These are phyloP conservation scores for Luidia sarsii DNA, from an alignment of 53 echinoderm and acorn worm genomes.

Conservation along the genomic window DNA sequence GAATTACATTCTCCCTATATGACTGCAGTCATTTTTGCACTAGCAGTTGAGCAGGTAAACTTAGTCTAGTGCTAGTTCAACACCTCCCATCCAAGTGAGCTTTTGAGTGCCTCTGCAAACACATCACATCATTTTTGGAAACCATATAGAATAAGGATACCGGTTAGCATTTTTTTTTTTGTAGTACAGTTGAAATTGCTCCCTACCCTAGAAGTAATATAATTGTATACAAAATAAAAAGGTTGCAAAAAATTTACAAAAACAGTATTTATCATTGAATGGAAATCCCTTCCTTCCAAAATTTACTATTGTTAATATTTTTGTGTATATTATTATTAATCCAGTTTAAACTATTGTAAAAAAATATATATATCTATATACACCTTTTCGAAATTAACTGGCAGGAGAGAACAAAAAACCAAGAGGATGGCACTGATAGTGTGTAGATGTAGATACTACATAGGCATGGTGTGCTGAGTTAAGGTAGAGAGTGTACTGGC, in stretches of 20 bases:
- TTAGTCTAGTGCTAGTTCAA: background rate
- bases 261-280: conserved; percentile 50
- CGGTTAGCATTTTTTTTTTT: background rate
- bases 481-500: too few species aligned
- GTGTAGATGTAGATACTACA: background rate
- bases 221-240: conserved; percentile 33
- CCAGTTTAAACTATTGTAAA: conserved; percentile 59
- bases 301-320: conserved; percentile 58
- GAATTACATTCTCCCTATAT: too few species aligned
- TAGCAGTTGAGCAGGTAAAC: background rate
- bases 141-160: background rate
- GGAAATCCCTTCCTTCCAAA: conserved; percentile 54
- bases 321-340: conserved; percentile 57
- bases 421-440: background rate
- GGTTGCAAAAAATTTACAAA: too few species aligned
- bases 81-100: background rate
- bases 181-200: conserved; percentile 21
- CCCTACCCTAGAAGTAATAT: conserved; percentile 47
- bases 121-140: background rate
- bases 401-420: background rate
- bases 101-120: background rate
- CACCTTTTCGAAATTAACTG: conserved; percentile 17
- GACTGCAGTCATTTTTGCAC: background rate
- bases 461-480: background rate
- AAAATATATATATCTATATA: conserved; percentile 32